Conservation (phyloP, 2,113 vertebrate species). For the Gracilinanus agilis region DNA sequence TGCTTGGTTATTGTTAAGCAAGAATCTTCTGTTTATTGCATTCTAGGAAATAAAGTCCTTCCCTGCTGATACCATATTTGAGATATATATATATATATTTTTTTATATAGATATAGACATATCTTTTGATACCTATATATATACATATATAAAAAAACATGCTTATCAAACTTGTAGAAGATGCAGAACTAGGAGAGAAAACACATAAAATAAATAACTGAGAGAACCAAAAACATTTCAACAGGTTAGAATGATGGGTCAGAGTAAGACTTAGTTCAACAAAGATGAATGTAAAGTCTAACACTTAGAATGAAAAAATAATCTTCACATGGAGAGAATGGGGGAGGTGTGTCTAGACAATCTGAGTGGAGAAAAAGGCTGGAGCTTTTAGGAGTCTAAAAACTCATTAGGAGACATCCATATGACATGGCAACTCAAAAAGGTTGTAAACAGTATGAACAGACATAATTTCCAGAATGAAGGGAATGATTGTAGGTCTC, state of each 20-base stretch:
- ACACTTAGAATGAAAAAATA: no score
- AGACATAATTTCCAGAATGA: neutral
- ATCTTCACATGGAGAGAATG: neutral
- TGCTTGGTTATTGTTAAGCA: neutral
- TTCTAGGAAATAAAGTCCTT: neutral
- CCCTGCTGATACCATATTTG: neutral
- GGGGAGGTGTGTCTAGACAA: neutral
- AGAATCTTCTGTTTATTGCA: neutral
- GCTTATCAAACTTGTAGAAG: neutral
- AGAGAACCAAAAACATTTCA: neutral
- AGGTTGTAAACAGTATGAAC: neutral
- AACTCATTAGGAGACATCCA: neutral
- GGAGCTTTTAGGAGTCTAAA: neutral
- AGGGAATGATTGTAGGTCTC: no score
- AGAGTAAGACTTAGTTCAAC: neutral
- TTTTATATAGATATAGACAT: neutral
- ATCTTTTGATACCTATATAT: no score
- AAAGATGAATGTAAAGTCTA: neutral
- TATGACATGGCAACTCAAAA: neutral
- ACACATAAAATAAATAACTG: no score
- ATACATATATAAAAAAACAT: neutral
- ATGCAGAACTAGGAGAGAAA: neutral
- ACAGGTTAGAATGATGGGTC: neutral
- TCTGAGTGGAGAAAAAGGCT: neutral
- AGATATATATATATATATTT: neutral